Evolutionary conservation across 2,797 vertebrate genomes (phyloP), one percentile per base, ranked within the genome.

Genomic region (Decapterus maruadsi): DNA sequence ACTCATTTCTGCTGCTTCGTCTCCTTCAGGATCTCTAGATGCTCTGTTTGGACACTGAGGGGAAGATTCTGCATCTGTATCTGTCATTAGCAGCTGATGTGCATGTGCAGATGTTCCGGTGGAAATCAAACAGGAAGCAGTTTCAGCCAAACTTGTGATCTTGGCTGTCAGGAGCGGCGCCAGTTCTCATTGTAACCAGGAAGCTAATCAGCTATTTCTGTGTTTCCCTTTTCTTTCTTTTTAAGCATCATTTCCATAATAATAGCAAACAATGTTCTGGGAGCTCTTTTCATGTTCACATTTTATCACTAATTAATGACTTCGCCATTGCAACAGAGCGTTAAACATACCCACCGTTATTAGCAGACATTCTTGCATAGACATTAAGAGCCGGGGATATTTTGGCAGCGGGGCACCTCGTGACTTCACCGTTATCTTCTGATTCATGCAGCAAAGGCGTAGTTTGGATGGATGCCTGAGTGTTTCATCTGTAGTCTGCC

Each of bases 401-500:
- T 75, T 72, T 83, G 75, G 71, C 68, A 77, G 8, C 54, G 19
- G 4, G 54, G 26, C 26, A 1, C 26, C 34, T 42, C 40, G 22
- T 12, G 26, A 72, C 71, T 64, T 65, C 42, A 16, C 34, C 20
- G 60, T 69, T 68, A 66, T 59, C 77, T 79, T 79, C 50, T 70
- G 78, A 82, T 81, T 83, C 62, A 70, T 54, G 53, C 64, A 62
- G 61, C 42, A 36, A 36, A 68, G 19, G 19, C 38, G 2, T 11
- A 19, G 59, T 81, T 77, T 76, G 78, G 72, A 77, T 58, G 65
- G 76, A 81, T 26, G 82, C 75, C 76, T 51, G 55, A 72, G 34
- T 57, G 63, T 85, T 84, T 78, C 58, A 68, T 83, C 83, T 73
- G 31, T 34, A 65, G 74, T 64, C 50, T 76, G 80, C 78, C 79